phyloP scores from a whole-genome alignment of 1,140 invertebrate genomes.

The Leptinotarsa defecta region DNA sequence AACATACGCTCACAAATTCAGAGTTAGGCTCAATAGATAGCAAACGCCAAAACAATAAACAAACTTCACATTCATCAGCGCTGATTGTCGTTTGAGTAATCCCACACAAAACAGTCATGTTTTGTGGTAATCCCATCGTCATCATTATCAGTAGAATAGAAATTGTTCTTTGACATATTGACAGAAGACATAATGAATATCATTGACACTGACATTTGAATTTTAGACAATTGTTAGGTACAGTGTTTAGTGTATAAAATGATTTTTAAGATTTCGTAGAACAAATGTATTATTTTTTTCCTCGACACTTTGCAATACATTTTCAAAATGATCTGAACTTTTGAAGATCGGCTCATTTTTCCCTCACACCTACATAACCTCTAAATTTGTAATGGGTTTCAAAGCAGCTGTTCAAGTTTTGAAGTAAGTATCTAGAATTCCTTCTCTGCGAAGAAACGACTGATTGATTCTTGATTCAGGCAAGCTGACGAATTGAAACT shows the following conservation, averaged over 20 bases:
- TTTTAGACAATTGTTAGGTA: not conserved
- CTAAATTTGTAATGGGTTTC: conserved; percentile 48
- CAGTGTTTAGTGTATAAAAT: not conserved
- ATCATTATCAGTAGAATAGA: too few species aligned
- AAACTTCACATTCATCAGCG: too few species aligned
- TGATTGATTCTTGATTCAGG: conserved; percentile 54
- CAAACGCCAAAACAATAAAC: too few species aligned
- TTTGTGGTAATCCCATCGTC: too few species aligned
- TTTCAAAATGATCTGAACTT: not conserved
- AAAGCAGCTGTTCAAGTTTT: conserved; percentile 73
- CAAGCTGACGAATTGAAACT: conserved; percentile 74
- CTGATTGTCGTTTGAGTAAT: too few species aligned
- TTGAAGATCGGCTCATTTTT: not conserved
- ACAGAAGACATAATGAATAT: too few species aligned
- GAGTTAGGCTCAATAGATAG: too few species aligned
- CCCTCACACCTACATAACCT: not conserved
- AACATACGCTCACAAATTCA: too few species aligned
- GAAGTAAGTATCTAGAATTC: conserved; percentile 60
- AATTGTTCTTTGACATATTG: too few species aligned
- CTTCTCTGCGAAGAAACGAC: conserved; percentile 26
- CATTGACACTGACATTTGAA: not conserved
- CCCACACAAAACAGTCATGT: too few species aligned
- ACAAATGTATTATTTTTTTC: not conserved
- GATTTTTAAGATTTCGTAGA: not conserved
- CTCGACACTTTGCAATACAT: not conserved